Evolutionary conservation across 2,797 vertebrate genomes (phyloP).

Genomic region (Pteropus rufus): DNA sequence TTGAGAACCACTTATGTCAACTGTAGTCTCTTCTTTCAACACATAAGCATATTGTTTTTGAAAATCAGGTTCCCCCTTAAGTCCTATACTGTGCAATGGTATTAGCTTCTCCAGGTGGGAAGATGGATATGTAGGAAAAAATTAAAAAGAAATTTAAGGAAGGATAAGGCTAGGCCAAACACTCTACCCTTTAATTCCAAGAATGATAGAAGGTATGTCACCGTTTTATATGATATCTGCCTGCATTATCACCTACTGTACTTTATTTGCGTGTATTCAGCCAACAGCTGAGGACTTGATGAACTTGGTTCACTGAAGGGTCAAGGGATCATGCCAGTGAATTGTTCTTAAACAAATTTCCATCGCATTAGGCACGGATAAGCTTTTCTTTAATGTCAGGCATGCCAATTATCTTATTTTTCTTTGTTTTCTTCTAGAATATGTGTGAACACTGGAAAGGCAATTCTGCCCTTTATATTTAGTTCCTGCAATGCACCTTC

Average conservation of each 20-base stretch:
- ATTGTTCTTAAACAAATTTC: constrained; percentile 49
- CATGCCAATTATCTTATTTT: neutral
- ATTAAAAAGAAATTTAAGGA: neutral
- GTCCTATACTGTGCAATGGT: neutral
- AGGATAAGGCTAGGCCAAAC: neutral
- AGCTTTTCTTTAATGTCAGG: constrained; percentile 55
- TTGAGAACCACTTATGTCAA: neutral
- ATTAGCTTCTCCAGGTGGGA: neutral
- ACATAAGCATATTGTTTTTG: neutral
- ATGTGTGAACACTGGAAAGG: neutral
- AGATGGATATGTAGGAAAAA: neutral
- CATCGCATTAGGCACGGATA: constrained; percentile 22
- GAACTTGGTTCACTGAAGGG: neutral
- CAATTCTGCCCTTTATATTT: neutral
- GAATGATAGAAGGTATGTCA: neutral
- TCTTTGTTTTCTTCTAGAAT: constrained; percentile 18
- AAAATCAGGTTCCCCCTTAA: neutral
- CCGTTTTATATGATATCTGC: neutral
- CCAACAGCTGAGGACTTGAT: neutral
- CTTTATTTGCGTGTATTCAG: neutral
- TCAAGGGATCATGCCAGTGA: constrained; percentile 1
- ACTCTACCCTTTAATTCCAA: neutral
- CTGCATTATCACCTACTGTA: constrained; percentile 10
- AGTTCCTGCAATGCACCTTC: neutral
- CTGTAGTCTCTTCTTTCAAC: neutral